Evolutionary conservation across 2,113 vertebrate genomes (phyloP), one percentile per base, ranked within the genome.

Genomic region (Xiphias gladius): DNA sequence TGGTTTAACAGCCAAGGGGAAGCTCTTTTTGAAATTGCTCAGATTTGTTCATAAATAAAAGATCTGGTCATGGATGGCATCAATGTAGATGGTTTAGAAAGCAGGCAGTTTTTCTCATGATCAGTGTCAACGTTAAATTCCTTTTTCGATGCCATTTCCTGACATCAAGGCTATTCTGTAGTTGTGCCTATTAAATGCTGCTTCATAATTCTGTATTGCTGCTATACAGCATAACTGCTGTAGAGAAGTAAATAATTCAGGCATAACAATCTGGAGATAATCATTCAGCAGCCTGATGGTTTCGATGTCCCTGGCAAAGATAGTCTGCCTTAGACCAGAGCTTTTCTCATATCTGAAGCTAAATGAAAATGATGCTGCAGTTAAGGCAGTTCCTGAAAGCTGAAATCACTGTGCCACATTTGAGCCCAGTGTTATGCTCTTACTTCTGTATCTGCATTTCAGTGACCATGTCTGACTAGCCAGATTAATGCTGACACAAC

Each of bases 221-320:
- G 54, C n/a, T 24, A 0, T 55, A 80, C 46, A 63, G 12, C 0
- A 13, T n/a, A n/a, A 54, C 46, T 59, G 61, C 50, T 28, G 52
- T 71, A 2, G 14, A 78, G 43, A 48, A 13, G 65, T 80, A 57
- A 79, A 89, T 81, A 73, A 70, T 78, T 83, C 73, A 86, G 39
- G 35, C 63, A 79, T 39, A 41, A 77, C 22, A 73, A 64, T 64
- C 11, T 35, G 59, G 52, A 55, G n/a, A 43, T 61, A 76, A 77
- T 75, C 37, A 72, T 64, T 79, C 48, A 41, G 12, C 43, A 54
- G 59, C 32, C 8, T 24, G 62, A 35, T 61, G 41, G 4, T 55
- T 79, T 71, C 54, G 24, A 22, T 24, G 46, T 65, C 11, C 48
- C 24, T 46, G 46, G 7, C 26, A 63, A 63, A 66, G 14, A 58